Conservation (phyloP, 2,888 invertebrate species). For the Norana najaformis region DNA sequence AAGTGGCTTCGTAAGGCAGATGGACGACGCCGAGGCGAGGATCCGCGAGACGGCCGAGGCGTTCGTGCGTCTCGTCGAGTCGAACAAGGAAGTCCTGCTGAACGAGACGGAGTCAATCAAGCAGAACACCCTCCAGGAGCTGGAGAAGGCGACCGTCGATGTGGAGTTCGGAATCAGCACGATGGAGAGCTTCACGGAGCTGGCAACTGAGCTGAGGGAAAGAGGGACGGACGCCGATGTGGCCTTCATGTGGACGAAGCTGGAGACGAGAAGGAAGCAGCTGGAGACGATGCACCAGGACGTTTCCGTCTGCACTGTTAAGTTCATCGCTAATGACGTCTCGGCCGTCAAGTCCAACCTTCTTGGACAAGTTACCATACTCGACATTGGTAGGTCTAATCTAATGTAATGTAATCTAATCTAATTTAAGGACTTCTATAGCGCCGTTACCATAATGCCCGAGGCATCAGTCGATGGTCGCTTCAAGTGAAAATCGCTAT, state of each 20-base stretch:
- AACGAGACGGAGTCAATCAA: constrained; percentile 26
- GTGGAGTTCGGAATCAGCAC: constrained; percentile 22
- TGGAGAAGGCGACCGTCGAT: constrained; percentile 29
- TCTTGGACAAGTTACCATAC: constrained; percentile 32
- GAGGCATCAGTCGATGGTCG: too few relatives aligned
- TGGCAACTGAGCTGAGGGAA: constrained; percentile 24
- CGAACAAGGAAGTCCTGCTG: constrained; percentile 28
- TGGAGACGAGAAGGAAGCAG: constrained; percentile 27
- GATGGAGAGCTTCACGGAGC: constrained; percentile 25
- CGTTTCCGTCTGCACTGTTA: constrained; percentile 30
- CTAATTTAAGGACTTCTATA: too few relatives aligned
- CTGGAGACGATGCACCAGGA: constrained; percentile 29
- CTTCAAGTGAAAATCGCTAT: too few relatives aligned
- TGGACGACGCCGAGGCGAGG: background rate
- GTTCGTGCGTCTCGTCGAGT: constrained; percentile 25
- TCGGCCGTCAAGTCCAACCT: constrained; percentile 21
- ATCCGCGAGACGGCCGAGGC: constrained; percentile 26
- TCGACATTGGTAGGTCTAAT: constrained; percentile 28
- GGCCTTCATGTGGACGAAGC: background rate
- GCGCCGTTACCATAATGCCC: too few relatives aligned
- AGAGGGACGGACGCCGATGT: constrained; percentile 23
- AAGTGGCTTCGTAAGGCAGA: background rate
- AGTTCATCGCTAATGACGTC: constrained; percentile 19
- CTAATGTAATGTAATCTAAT: too few relatives aligned
- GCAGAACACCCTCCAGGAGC: constrained; percentile 23